Base-by-base conservation (phyloP, 2,797 vertebrate species). In the Xenopus petersii region DNA sequence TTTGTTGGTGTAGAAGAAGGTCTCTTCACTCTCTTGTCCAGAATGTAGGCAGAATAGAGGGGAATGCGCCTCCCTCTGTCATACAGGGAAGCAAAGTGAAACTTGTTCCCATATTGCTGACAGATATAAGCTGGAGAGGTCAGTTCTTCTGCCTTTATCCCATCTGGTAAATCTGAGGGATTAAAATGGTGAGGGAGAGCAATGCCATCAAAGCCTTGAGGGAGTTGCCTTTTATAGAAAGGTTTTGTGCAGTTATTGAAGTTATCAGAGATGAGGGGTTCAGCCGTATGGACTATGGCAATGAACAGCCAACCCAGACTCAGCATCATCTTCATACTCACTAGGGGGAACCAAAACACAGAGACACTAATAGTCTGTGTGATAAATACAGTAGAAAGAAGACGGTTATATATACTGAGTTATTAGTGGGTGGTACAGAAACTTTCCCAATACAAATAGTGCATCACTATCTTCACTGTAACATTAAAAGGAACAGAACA, bases 1-100 rank as follows among this genome's bases (percentile, higher is more conserved):
- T 10, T 42, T 42, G 36, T n/a, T n/a, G n/a, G n/a, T n/a, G n/a
- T n/a, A n/a, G n/a, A n/a, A n/a, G n/a, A n/a, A n/a, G n/a, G n/a
- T n/a, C n/a, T n/a, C n/a, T n/a, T n/a, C n/a, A n/a, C n/a, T n/a
- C 12, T 51, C 10, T 21, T 16, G 9, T 67, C 48, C 46, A 67
- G 5, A 12, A 67, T 67, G 8, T 67, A 67, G 12, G 65, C 65
- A 54, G 65, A 67, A 67, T 67, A 67, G 8, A 67, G 17, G 65
- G 65, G 48, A 9, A 67, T 15, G 17, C 65, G 65, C 10, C 65
- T 54, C 10, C 65, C 65, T 54, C 65, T 5, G 21, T 67, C 65
- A 30, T 67, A 67, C 12, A 67, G 17, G 4, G 48, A 46, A 26
- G 65, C 48, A 26, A 49, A 67, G 21, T 65, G 24, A 54, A 8